A percentile compares a stretch with the other conserved stretches of the same genome.
phyloP scores from a whole-genome alignment of 2,113 vertebrate genomes.

The Genyomyrus donnyi region DNA sequence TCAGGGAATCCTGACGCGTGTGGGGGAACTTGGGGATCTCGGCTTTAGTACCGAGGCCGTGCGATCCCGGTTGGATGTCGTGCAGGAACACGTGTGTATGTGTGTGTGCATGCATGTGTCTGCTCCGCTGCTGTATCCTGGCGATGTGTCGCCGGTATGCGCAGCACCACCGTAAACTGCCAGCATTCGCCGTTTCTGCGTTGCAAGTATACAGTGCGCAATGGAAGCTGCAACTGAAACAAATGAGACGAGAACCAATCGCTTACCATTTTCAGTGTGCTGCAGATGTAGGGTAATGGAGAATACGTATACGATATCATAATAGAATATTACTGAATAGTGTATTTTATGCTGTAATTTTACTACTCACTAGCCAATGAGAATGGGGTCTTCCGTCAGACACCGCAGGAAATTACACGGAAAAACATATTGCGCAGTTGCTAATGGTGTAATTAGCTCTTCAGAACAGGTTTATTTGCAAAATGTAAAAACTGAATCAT shows the following conservation, averaged over 20 bases:
- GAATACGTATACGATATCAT: background rate
- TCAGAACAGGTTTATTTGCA: background rate
- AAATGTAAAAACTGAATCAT: background rate
- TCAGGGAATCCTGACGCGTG: slow-evolving; percentile 42
- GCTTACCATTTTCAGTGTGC: background rate
- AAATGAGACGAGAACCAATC: background rate
- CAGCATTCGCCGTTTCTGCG: background rate
- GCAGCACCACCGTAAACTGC: background rate
- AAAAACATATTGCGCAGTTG: background rate
- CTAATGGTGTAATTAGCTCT: background rate
- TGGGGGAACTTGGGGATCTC: slow-evolving; percentile 28
- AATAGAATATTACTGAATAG: background rate
- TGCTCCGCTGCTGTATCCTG: background rate
- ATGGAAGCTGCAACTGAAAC: background rate
- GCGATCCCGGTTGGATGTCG: background rate
- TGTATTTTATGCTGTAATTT: background rate
- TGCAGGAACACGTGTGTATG: background rate
- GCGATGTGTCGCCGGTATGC: background rate
- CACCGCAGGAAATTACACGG: background rate
- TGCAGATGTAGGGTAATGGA: background rate
- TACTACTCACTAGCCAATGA: background rate
- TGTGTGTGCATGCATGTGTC: background rate
- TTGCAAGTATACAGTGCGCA: background rate
- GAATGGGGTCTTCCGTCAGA: background rate
- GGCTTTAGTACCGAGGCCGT: background rate